Evolutionary conservation across 1,140 invertebrate genomes (phyloP).

Genomic region (Camponotus vicinus): DNA sequence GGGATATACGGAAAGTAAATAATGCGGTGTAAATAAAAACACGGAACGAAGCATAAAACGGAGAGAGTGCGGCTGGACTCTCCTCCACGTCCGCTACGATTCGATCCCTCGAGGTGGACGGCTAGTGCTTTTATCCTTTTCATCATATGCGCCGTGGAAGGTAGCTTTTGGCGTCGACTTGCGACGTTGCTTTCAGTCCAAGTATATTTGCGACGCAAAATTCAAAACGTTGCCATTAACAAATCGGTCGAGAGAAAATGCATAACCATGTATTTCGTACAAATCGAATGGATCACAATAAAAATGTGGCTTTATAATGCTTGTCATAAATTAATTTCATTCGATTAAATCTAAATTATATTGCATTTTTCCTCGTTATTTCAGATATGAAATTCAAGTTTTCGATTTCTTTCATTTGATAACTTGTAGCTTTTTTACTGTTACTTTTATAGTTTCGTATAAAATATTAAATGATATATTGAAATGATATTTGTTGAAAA

Average conservation of each 20-base stretch:
- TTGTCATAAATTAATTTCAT: slow-evolving; percentile 6
- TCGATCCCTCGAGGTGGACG: slow-evolving; percentile 54
- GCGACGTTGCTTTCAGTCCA: slow-evolving; percentile 34
- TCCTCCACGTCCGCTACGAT: slow-evolving; percentile 26
- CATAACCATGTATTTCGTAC: slow-evolving; percentile 1
- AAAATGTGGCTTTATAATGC: slow-evolving; percentile 23
- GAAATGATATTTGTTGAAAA: slow-evolving; percentile 25
- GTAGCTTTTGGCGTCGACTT: slow-evolving; percentile 54
- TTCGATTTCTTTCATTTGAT: background rate
- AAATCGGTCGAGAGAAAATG: slow-evolving; percentile 40
- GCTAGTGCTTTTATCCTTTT: slow-evolving; percentile 45
- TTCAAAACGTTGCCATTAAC: slow-evolving; percentile 32
- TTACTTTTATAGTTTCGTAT: background rate
- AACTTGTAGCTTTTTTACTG: background rate
- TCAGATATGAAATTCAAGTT: background rate
- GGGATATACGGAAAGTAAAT: slow-evolving; percentile 79
- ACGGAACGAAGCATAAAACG: slow-evolving; percentile 65
- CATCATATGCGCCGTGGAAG: slow-evolving; percentile 4
- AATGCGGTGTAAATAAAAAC: slow-evolving; percentile 81
- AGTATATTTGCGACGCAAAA: background rate
- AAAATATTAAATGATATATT: background rate
- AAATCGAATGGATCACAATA: background rate
- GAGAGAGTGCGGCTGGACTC: slow-evolving; percentile 46
- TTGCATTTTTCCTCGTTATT: background rate
- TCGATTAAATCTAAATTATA: slow-evolving; percentile 9